phyloP scores from a whole-genome alignment of 2,113 vertebrate genomes.

The Pithys albifrons region DNA sequence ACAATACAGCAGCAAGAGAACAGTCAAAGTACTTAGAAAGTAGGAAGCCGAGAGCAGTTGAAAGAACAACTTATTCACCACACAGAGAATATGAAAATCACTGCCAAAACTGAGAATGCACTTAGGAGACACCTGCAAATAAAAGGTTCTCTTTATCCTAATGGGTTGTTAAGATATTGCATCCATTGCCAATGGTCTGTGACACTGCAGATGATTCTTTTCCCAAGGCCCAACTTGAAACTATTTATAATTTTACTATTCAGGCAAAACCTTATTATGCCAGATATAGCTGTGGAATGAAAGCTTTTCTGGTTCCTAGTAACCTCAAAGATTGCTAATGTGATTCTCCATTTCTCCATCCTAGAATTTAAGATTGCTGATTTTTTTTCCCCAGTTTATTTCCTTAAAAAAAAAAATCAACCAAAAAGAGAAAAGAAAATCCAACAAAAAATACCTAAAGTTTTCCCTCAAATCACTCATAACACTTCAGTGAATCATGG shows the following conservation, averaged over 20 bases:
- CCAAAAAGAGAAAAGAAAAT: background rate
- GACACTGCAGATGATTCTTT: background rate
- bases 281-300: background rate
- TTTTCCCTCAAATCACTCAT: background rate
- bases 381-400: background rate
- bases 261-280: background rate
- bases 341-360: background rate
- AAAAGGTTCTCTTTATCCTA: background rate
- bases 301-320: background rate
- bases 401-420: background rate
- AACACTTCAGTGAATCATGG: background rate
- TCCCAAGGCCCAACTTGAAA: background rate
- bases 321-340: background rate
- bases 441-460: background rate
- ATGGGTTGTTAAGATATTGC: background rate
- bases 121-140: background rate
- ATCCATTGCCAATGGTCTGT: background rate
- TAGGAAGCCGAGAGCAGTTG: background rate
- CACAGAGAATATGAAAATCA: accelerated
- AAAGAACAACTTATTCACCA: background rate
- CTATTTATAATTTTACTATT: background rate
- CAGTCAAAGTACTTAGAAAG: background rate
- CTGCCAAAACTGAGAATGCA: background rate
- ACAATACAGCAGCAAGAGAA: background rate
- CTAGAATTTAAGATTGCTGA: background rate